Percentiles rank a stretch among this genome's conserved stretches.
These are phyloP conservation scores for Tineola bisselliella DNA, from an alignment of 2,888 invertebrate genomes.

Conservation along the genomic window DNA sequence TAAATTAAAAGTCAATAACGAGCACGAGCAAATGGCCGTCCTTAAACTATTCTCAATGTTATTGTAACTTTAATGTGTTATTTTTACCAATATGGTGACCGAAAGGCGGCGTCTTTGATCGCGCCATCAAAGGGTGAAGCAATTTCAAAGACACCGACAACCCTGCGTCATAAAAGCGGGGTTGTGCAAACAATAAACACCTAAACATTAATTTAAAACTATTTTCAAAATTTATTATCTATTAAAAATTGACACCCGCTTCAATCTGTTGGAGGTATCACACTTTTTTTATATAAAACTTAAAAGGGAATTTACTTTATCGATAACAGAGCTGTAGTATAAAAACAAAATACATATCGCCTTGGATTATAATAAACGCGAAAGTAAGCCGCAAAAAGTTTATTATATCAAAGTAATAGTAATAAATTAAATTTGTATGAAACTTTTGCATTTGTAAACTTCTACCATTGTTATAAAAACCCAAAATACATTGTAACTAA, in stretches of 20 bases:
- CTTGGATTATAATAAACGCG: no score
- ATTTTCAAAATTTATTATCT: slow-evolving; percentile 5
- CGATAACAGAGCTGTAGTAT: no score
- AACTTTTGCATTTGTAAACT: no score
- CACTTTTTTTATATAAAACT: background rate
- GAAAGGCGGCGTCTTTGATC: slow-evolving; percentile 51
- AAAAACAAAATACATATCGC: no score
- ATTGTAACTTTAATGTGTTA: slow-evolving; percentile 44
- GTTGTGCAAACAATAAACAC: slow-evolving; percentile 34
- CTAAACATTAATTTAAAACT: slow-evolving; percentile 15
- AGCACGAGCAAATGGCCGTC: background rate
- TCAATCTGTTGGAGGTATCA: background rate
- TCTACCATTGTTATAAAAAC: no score
- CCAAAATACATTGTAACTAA: no score
- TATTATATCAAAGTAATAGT: no score
- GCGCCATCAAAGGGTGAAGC: slow-evolving; percentile 34
- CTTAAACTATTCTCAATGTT: background rate
- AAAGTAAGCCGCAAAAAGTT: no score
- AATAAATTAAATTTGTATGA: no score
- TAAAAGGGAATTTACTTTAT: no score
- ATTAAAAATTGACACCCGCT: background rate
- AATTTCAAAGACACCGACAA: slow-evolving; percentile 33
- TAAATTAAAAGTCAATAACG: slow-evolving; percentile 9
- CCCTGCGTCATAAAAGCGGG: slow-evolving; percentile 29
- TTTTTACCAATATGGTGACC: slow-evolving; percentile 57